Conservation (phyloP, 2,888 invertebrate species). For the Amblyteles armatorius region DNA sequence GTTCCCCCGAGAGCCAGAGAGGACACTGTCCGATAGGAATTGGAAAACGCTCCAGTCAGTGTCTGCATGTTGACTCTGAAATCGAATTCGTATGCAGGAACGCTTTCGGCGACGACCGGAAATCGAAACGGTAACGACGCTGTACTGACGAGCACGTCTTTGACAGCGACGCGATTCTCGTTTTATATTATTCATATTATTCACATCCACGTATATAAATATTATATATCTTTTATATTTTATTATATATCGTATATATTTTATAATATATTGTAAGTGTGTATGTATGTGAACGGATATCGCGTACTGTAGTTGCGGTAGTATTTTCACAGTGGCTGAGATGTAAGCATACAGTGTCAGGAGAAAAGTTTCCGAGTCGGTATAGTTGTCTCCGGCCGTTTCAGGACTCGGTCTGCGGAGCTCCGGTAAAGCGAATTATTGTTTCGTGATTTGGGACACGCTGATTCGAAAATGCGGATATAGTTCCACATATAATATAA, state of each 20-base stretch:
- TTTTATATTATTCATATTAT: slow-evolving; percentile 1
- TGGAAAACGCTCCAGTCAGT: slow-evolving; percentile 22
- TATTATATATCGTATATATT: too few species aligned
- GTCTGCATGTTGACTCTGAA: slow-evolving; percentile 15
- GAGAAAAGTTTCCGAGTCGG: background rate
- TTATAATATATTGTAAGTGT: background rate
- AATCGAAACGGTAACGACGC: slow-evolving; percentile 31
- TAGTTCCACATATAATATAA: too few species aligned
- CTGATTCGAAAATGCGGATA: too few species aligned
- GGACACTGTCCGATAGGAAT: slow-evolving; percentile 25
- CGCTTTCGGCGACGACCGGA: slow-evolving; percentile 15
- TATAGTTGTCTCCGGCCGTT: background rate
- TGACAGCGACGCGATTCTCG: slow-evolving; percentile 21
- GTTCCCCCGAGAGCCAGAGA: background rate
- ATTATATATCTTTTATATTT: too few species aligned
- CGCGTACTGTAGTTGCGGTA: background rate
- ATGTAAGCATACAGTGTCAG: slow-evolving; percentile 10
- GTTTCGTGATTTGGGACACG: too few species aligned
- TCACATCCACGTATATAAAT: background rate
- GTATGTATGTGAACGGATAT: background rate
- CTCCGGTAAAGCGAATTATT: too few species aligned
- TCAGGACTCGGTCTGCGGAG: background rate
- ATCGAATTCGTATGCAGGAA: slow-evolving; percentile 40
- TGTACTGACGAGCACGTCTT: slow-evolving; percentile 1
- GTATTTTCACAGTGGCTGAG: slow-evolving; percentile 6